Evolutionary conservation across 92 coral and sea anemone species (phyloP).

Genomic region (Micromussa lordhowensis): DNA sequence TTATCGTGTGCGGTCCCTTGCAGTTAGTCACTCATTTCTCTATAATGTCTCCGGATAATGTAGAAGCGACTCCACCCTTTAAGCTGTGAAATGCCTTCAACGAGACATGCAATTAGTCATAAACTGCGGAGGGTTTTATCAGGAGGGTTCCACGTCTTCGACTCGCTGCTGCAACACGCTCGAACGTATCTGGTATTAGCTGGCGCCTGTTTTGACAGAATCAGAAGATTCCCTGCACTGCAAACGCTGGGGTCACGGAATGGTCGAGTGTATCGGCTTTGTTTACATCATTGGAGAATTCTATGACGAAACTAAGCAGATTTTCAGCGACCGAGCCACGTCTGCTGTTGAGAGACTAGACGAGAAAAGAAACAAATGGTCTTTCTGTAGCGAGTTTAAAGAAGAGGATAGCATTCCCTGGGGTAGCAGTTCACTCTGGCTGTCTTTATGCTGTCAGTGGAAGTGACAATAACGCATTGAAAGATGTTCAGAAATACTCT

Average conservation of each 20-base stretch:
- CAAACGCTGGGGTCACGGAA: constrained; percentile 46
- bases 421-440: constrained; percentile 63
- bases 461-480: constrained; percentile 56
- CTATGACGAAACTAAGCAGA: constrained; percentile 42
- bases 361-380: constrained; percentile 63
- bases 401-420: constrained; percentile 45
- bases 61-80: constrained; percentile 4
- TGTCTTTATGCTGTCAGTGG: constrained; percentile 66
- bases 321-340: constrained; percentile 45
- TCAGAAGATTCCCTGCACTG: not conserved
- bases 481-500: constrained; percentile 57
- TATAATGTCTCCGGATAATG: constrained; percentile 8
- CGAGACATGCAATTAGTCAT: constrained; percentile 18
- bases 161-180: constrained; percentile 9
- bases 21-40: too few species aligned
- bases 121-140: constrained; percentile 36
- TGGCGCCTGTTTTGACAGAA: constrained; percentile 35
- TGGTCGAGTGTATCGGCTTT: constrained; percentile 43
- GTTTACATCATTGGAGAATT: constrained; percentile 52
- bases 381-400: constrained; percentile 38
- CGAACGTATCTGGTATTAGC: constrained; percentile 31
- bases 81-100: constrained; percentile 30
- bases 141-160: constrained; percentile 1
- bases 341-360: constrained; percentile 59
- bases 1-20: too few species aligned